Percentiles rank a stretch among this genome's conserved stretches.
phyloP scores from a whole-genome alignment of 1,140 invertebrate species.

The Lepidurus apus region DNA sequence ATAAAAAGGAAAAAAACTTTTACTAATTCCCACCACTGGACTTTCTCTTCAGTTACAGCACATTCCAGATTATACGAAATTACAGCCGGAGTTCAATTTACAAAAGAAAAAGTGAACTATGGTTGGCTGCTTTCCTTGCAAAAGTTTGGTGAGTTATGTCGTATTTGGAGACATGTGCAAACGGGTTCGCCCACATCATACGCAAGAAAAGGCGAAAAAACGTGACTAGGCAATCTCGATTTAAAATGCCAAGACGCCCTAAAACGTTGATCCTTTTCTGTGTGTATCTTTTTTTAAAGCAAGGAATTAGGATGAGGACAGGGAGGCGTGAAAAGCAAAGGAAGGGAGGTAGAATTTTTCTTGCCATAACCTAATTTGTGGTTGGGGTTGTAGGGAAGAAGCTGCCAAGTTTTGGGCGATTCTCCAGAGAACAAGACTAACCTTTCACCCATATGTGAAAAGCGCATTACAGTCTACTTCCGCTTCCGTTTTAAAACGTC shows the following conservation, averaged over 20 bases:
- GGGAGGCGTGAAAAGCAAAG: background rate
- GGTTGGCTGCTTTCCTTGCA: no score
- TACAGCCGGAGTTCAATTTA: no score
- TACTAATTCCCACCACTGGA: no score
- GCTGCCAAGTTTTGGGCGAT: background rate
- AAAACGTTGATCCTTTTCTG: background rate
- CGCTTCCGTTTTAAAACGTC: constrained; percentile 4
- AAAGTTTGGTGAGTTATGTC: no score
- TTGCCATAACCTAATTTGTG: background rate
- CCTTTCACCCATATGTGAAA: background rate
- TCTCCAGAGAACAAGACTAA: background rate
- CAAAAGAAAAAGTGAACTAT: no score
- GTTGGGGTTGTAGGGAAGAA: background rate
- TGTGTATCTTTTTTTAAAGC: background rate
- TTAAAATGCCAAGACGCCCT: background rate
- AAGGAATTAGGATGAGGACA: background rate
- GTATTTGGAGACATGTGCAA: background rate
- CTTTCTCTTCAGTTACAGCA: no score
- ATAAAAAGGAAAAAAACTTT: no score
- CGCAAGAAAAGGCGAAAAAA: constrained; percentile 11
- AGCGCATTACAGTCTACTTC: background rate
- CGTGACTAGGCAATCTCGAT: background rate
- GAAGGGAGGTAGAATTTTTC: background rate
- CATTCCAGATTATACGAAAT: no score
- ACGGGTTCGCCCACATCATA: background rate